Percentiles rank a stretch among this genome's conserved stretches.
Conservation (phyloP, 2,888 invertebrate genomes). For the Thecocarcelia acutangulata region DNA sequence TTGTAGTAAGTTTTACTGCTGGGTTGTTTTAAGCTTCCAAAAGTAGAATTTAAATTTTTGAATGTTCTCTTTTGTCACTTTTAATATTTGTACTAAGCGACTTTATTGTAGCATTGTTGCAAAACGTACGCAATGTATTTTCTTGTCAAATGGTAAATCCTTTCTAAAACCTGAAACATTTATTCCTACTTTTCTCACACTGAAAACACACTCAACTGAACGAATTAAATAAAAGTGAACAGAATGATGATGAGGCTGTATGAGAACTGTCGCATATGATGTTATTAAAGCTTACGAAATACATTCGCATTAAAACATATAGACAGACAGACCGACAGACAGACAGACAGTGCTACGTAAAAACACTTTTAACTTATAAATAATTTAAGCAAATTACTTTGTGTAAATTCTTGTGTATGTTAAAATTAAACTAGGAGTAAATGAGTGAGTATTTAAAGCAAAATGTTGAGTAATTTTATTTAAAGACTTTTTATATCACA, state of each 20-base stretch:
- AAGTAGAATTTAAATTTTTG: constrained; percentile 1
- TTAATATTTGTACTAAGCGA: constrained; percentile 41
- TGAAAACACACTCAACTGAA: neutral
- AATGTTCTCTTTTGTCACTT: constrained; percentile 1
- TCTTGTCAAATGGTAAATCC: constrained; percentile 56
- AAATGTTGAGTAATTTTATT: too few species aligned
- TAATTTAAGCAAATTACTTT: constrained; percentile 53
- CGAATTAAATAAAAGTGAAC: neutral
- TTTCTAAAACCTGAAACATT: constrained; percentile 43
- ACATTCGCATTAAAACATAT: constrained; percentile 3
- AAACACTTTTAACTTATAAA: constrained; percentile 55
- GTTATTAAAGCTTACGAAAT: constrained; percentile 44
- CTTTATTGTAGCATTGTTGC: constrained; percentile 43
- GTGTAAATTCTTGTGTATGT: neutral
- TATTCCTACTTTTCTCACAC: neutral
- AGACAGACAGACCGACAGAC: neutral
- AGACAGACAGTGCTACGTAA: constrained; percentile 29
- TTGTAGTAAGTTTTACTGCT: too few species aligned
- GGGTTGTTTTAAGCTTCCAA: constrained; percentile 11
- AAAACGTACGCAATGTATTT: constrained; percentile 47
- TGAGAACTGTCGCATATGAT: constrained; percentile 60
- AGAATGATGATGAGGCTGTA: constrained; percentile 9
- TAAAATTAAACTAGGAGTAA: too few species aligned
- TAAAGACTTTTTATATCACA: too few species aligned
- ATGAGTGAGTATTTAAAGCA: neutral